Base-by-base conservation (phyloP, 2,888 invertebrate species). In the Mellilla xanthometata region DNA sequence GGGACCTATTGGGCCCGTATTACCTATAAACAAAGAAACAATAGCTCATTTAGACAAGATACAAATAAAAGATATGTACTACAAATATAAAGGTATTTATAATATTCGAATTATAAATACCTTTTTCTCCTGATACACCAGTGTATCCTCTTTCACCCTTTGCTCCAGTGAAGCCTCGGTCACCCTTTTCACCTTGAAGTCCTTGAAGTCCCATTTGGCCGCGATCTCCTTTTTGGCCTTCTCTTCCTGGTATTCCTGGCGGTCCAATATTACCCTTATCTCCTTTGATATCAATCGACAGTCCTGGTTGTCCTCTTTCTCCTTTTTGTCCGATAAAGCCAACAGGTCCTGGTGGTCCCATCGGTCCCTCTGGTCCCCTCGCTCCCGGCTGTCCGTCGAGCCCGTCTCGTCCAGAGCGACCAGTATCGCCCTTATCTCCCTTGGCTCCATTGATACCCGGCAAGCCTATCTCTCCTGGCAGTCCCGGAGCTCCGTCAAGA, bases 191-290 rank as follows among this genome's bases (percentile, higher is more conserved):
- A 9, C 95, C 95, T 52, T 90, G 78, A 39, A 84, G 76, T 27
- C 94, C 94, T 47, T 86, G 81, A 26, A 76, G 62, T 40, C 95
- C 95, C 23, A 83, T 78, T 12, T 72, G 67, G 9, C 95, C 94
- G 55, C 91, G 91, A 4, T 91, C 78, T 46, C 95, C 95, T 49
- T 91, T 91, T 19, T 76, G 68, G 23, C 95, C 96, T 34, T 82
- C 84, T 3, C 81, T 62, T 15, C 96, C 96, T 39, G 91, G 86
- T 13, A 91, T 68, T 8, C 96, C 96, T n/a, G 91, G 91, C 33
- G 91, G 91, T 34, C 96, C 96, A 47, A 84, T 73, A 43, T 94
- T 93, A 69, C 96, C 96, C 68, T 94, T 95, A 6, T 92, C 92
- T 49, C 96, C 96, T 52, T 91, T 95, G 23, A 94, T 90, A 50